Percentiles rank a stretch among this genome's conserved stretches.
These are phyloP conservation scores for Dendrolimus kikuchii DNA, from an alignment of 1,140 invertebrate genomes.

Conservation along the genomic window DNA sequence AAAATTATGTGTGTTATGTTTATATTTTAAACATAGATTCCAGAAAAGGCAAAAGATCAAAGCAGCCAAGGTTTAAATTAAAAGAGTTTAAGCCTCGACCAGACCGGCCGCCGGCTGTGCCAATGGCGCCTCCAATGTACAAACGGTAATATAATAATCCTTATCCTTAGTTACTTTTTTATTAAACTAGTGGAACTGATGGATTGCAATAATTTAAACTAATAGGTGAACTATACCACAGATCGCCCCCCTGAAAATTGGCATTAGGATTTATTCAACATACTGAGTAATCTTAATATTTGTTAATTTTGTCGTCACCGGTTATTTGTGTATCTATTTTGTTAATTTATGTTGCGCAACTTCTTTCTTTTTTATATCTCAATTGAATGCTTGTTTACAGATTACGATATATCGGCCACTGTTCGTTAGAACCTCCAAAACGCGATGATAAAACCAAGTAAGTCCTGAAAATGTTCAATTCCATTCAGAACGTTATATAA, in stretches of 20 bases:
- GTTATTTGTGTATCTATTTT: too few relatives aligned
- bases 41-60: constrained; percentile 21
- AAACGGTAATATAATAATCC: constrained; percentile 32
- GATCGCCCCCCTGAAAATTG: too few relatives aligned
- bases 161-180: too few relatives aligned
- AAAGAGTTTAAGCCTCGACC: constrained; percentile 39
- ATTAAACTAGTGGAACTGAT: too few relatives aligned
- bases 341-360: too few relatives aligned
- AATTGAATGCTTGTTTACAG: constrained; percentile 18
- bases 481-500: too few relatives aligned
- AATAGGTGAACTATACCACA: too few relatives aligned
- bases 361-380: background rate
- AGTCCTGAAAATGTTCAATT: background rate
- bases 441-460: constrained; percentile 20
- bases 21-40: constrained; percentile 14
- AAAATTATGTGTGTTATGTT: too few relatives aligned
- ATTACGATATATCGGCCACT: constrained; percentile 51
- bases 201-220: too few relatives aligned
- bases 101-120: constrained; percentile 45
- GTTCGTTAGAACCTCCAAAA: constrained; percentile 26
- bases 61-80: constrained; percentile 41
- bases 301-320: background rate
- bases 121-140: constrained; percentile 55
- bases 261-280: too few relatives aligned
- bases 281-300: background rate